Evolutionary conservation across 1,140 invertebrate genomes (phyloP).

Genomic region (Aethina tumida): DNA sequence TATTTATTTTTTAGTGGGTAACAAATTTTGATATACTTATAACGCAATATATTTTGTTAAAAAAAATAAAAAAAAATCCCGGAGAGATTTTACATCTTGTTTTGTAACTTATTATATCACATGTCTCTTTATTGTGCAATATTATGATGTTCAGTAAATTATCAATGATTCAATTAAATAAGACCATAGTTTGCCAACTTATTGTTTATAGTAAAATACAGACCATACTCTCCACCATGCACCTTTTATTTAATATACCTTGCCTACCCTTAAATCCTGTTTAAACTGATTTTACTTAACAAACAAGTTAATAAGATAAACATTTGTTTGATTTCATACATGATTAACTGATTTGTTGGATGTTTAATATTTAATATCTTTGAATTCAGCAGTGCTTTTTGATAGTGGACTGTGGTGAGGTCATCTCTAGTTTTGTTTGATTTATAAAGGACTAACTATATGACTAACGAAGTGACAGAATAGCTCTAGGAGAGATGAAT

Average conservation of each 20-base stretch:
- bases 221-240: slow-evolving; percentile 8
- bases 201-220: slow-evolving; percentile 6
- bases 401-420: too few relatives aligned
- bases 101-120: slow-evolving; percentile 6
- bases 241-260: background rate
- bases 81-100: slow-evolving; percentile 8
- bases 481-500: too few relatives aligned
- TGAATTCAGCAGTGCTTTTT: too few relatives aligned
- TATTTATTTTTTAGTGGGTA: slow-evolving; percentile 14
- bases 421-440: too few relatives aligned
- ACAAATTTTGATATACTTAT: slow-evolving; percentile 17
- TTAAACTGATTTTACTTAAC: background rate
- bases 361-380: too few relatives aligned
- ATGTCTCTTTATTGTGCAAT: slow-evolving; percentile 9
- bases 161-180: slow-evolving; percentile 7
- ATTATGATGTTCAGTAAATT: slow-evolving; percentile 7
- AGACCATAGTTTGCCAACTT: slow-evolving; percentile 4
- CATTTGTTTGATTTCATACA: too few relatives aligned
- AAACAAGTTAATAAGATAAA: too few relatives aligned
- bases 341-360: too few relatives aligned
- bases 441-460: too few relatives aligned
- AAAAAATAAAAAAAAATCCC: slow-evolving; percentile 10
- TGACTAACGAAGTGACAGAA: too few relatives aligned
- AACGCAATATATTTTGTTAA: slow-evolving; percentile 19
- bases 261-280: background rate